Conservation (phyloP, 2,113 vertebrate genomes). For the Petrocephalus zakoni region DNA sequence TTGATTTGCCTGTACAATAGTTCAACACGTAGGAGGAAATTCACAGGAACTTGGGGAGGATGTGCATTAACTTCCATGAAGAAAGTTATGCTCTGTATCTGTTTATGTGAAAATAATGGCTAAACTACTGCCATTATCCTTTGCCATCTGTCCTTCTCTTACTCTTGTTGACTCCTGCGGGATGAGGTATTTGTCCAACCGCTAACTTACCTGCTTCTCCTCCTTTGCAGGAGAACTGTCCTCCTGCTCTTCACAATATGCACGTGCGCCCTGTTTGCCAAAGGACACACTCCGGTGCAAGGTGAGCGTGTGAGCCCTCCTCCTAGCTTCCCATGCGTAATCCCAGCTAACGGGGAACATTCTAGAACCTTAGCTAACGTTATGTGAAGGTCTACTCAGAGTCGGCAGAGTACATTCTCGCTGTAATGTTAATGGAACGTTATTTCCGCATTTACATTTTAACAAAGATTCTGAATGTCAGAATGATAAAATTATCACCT, state of each 20-base stretch:
- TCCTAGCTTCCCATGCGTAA: not conserved
- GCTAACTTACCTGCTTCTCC: slow-evolving; percentile 25
- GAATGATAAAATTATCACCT: not conserved
- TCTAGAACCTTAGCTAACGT: not conserved
- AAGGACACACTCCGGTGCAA: slow-evolving; percentile 62
- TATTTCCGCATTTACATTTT: not conserved
- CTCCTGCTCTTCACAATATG: slow-evolving; percentile 82
- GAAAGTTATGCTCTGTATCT: not conserved
- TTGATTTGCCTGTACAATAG: not conserved
- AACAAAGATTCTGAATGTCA: not conserved
- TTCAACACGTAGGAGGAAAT: not conserved
- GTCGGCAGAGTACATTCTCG: not conserved
- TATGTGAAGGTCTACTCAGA: not conserved
- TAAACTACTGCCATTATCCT: not conserved
- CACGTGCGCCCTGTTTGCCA: slow-evolving; percentile 64
- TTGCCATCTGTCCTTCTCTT: not conserved
- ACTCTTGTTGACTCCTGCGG: not conserved
- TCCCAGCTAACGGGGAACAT: not conserved
- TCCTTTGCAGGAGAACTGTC: slow-evolving; percentile 73
- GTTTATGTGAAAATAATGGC: not conserved
- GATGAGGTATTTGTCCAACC: slow-evolving; percentile 20
- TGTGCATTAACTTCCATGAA: not conserved
- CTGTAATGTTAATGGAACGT: not conserved
- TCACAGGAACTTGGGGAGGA: not conserved
- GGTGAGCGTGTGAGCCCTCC: slow-evolving; percentile 43